Base-by-base conservation (phyloP, 2,888 invertebrate species). In the Theretra japonica region DNA sequence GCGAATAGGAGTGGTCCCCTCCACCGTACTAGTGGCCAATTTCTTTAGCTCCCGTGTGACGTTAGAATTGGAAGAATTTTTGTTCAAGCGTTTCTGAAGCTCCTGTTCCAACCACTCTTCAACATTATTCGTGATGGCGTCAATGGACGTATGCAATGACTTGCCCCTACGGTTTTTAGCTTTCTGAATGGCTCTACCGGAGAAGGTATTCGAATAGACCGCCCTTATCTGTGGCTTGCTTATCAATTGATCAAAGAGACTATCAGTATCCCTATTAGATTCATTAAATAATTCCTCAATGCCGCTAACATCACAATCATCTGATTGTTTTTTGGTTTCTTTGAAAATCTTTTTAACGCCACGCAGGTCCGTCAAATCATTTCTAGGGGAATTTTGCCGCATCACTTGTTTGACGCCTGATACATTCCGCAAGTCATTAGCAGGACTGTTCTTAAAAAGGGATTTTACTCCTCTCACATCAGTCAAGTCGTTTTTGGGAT, bases 401-500 rank as follows among this genome's bases (percentile, higher is more conserved):
- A 89, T 53, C 0, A 79, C 79, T 57, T 81, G 80, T 74, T 89
- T 92, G 0, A 93, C 90, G 1, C 94, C 93, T 0, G 88, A 86
- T 0, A 94, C 88, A 69, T 93, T 85, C 1, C 87, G 79, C 70
- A 93, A 76, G 65, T 93, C 91, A 70, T 93, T 87, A 0, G 70
- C 75, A 0, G 89, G 88, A 33, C 87, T 86, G n/a, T 75, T 86
- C 17, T 74, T 70, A 73, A 92, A 90, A 68, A 95, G 73, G 11
- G 81, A 79, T 73, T 86, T 88, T 0, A 94, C 90, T 0, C 94
- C 94, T 60, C 87, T 76, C 0, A 94, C 86, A 75, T 93, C 88
- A 11, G 84, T 83, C 59, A 93, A 76, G 69, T 90, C 89, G 75
- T 93, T 91, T 69, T 82, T 84, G 0, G 92, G 91, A 0, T 90